These are phyloP conservation scores for Choristoneura fumiferana DNA, from an alignment of 1,140 invertebrate species.

Conservation along the genomic window DNA sequence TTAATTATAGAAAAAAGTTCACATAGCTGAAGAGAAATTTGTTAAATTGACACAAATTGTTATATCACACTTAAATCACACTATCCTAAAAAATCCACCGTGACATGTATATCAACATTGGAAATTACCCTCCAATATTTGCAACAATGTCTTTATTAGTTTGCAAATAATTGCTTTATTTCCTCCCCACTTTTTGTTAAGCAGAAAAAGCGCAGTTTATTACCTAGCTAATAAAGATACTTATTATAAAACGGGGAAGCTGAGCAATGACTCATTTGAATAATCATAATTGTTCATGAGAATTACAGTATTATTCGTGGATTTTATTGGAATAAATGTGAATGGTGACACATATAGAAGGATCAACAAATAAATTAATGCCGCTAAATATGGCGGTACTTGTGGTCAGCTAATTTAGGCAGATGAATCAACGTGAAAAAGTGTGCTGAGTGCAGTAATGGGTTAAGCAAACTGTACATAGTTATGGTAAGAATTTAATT, in stretches of 20 bases:
- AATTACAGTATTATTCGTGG: constrained; percentile 9
- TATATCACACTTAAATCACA: too few species aligned
- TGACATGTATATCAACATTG: too few species aligned
- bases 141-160: constrained; percentile 11
- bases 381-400: neutral
- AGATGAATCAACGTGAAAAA: constrained; percentile 1
- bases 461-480: constrained; percentile 3
- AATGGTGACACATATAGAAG: constrained; percentile 7
- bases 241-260: neutral
- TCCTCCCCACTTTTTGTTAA: neutral
- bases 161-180: neutral
- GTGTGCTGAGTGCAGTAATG: neutral
- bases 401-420: neutral
- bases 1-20: too few species aligned
- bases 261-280: constrained; percentile 10
- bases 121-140: constrained; percentile 20
- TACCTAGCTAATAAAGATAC: neutral
- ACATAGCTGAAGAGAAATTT: too few species aligned
- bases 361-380: constrained; percentile 7
- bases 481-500: neutral
- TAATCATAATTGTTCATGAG: neutral
- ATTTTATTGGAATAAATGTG: neutral
- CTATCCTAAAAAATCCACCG: too few species aligned
- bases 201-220: neutral
- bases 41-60: too few species aligned